Evolutionary conservation across 2,888 invertebrate genomes (phyloP), one percentile per base, ranked within the genome.

Genomic region (Lasioglossum pauxillum): DNA sequence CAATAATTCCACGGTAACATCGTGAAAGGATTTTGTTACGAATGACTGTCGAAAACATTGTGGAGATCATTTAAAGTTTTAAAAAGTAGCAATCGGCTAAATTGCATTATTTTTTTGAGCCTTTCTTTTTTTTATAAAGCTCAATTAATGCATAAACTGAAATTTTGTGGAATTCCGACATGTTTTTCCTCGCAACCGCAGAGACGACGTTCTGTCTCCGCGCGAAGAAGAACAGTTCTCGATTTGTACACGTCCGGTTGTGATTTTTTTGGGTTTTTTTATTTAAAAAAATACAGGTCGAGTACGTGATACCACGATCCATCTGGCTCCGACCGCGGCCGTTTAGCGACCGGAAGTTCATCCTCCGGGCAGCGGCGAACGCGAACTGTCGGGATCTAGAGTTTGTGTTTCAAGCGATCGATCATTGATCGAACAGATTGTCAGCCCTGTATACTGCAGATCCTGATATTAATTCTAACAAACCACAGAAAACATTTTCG

Each of bases 211-310:
- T 49, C 0, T 4, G 1, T n/a, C n/a, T 57, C n/a, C 4, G 3
- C 12, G n/a, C n/a, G n/a, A n/a, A 12, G 57, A 27, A 19, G 31
- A 64, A 46, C 5, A 16, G 5, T 35, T 67, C 35, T 67, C 7
- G 5, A 19, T 16, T 38, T 41, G 10, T n/a, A 23, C 35, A 35
- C n/a, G 38, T 77, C 5, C 57, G 31, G 44, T 75, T 78, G 27
- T 67, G 46, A 72, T 38, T 57, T 69, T 57, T 23, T 41, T 12
- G 67, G 71, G 0, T 14, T 46, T 38, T 53, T 78, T 81, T 81
- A 77, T 76, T 85, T 82, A 76, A 85, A 82, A 87, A 87, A 87
- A 87, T 87, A 87, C 87, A 80, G 82, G 73, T 87, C 80, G 75
- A 85, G 80, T 67, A 80, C 74, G 77, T 82, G 75, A 60, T 77